A percentile compares a stretch with the other conserved stretches of the same genome.
Conservation (phyloP, 2,888 invertebrate genomes). For the Nephrotoma guestfalica region DNA sequence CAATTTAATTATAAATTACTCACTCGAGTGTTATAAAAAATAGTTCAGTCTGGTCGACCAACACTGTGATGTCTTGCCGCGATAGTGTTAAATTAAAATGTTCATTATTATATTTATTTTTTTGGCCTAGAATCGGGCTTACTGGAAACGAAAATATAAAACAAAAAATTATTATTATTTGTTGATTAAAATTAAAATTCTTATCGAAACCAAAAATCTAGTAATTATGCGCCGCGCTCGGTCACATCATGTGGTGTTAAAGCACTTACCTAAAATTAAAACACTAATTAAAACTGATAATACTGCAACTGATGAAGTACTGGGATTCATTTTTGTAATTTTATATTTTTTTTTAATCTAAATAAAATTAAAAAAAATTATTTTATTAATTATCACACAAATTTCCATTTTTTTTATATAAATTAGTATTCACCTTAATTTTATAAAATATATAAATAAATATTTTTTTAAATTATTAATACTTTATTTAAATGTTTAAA, state of each 20-base stretch:
- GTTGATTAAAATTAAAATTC: not conserved
- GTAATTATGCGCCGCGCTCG: too few relatives aligned
- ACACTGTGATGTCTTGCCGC: conserved; percentile 41
- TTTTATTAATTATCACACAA: not conserved
- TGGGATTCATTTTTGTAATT: not conserved
- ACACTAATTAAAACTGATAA: not conserved
- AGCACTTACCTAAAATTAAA: not conserved
- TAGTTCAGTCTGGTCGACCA: conserved; percentile 38
- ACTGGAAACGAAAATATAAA: not conserved
- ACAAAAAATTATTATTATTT: not conserved
- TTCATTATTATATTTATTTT: conserved; percentile 26
- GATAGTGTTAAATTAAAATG: conserved; percentile 36
- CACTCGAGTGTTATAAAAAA: conserved; percentile 44
- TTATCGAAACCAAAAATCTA: not conserved
- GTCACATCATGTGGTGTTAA: not conserved
- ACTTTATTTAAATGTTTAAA: not conserved
- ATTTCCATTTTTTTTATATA: not conserved
- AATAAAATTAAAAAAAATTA: not conserved
- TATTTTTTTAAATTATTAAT: not conserved
- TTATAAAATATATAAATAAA: not conserved
- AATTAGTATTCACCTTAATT: not conserved
- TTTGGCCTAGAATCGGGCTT: not conserved
- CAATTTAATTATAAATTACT: conserved; percentile 23
- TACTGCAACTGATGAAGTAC: not conserved
- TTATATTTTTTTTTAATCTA: not conserved